These are phyloP conservation scores for Nephrotoma guestfalica DNA, from an alignment of 2,888 invertebrate genomes.

Conservation along the genomic window DNA sequence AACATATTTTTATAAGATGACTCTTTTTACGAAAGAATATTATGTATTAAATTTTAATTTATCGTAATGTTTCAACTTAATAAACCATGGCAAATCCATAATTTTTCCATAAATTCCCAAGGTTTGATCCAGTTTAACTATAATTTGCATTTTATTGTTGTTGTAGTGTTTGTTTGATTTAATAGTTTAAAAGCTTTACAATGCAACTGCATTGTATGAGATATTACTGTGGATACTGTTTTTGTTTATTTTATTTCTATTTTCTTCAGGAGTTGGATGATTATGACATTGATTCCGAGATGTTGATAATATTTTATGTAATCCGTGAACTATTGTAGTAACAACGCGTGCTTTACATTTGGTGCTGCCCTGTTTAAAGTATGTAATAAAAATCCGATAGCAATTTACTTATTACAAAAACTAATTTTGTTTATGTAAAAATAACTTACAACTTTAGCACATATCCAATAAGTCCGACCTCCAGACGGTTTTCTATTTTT, in stretches of 20 bases:
- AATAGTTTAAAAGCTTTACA: too few species aligned
- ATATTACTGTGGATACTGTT: not conserved
- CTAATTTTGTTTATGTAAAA: not conserved
- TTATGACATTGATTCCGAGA: conserved; percentile 23
- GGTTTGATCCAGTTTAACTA: too few species aligned
- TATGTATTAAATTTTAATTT: too few species aligned
- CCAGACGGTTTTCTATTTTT: conserved; percentile 27
- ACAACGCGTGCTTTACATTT: conserved; percentile 25
- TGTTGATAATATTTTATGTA: conserved; percentile 26
- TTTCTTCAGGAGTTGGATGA: conserved; percentile 17
- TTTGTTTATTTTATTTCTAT: not conserved
- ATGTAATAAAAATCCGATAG: not conserved
- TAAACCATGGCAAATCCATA: too few species aligned
- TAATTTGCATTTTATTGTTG: too few species aligned
- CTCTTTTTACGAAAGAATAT: too few species aligned
- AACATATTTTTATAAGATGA: too few species aligned
- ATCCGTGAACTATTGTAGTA: conserved; percentile 26
- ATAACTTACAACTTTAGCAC: conserved; percentile 27
- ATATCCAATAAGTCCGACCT: conserved; percentile 31
- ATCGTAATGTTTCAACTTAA: too few species aligned
- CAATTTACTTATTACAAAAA: too few species aligned
- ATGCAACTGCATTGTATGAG: too few species aligned
- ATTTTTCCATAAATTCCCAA: too few species aligned
- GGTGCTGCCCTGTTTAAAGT: conserved; percentile 21
- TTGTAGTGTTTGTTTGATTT: too few species aligned